These are phyloP conservation scores for Rachycentron canadum DNA, from an alignment of 2,797 vertebrate genomes.

Conservation along the genomic window DNA sequence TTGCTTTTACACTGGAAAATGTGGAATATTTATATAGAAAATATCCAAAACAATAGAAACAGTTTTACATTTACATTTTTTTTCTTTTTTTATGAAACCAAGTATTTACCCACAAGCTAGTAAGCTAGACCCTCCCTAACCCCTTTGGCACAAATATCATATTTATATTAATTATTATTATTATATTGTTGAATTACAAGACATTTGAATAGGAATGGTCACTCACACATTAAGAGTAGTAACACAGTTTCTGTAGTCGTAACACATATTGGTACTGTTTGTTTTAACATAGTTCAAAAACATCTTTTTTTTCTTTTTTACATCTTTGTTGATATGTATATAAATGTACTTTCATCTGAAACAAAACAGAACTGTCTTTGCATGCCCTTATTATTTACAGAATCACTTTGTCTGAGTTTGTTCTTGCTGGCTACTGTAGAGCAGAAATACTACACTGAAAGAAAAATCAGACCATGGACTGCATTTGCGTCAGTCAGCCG, in stretches of 20 bases:
- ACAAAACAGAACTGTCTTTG: slow-evolving; percentile 76
- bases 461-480: slow-evolving; percentile 43
- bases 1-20: slow-evolving; percentile 86
- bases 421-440: slow-evolving; percentile 78
- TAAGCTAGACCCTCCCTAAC: slow-evolving; percentile 68
- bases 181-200: slow-evolving; percentile 80
- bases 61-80: slow-evolving; percentile 73
- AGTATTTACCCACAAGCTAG: slow-evolving; percentile 70
- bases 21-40: slow-evolving; percentile 81
- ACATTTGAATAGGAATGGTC: slow-evolving; percentile 82
- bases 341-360: slow-evolving; percentile 71
- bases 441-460: slow-evolving; percentile 65
- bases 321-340: slow-evolving; percentile 78
- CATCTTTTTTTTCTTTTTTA: slow-evolving; percentile 65
- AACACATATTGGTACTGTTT: slow-evolving; percentile 77
- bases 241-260: slow-evolving; percentile 81
- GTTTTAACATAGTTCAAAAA: slow-evolving; percentile 76
- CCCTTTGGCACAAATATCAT: slow-evolving; percentile 86
- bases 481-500: slow-evolving; percentile 33
- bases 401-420: slow-evolving; percentile 75
- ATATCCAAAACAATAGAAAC: slow-evolving; percentile 85
- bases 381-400: slow-evolving; percentile 87
- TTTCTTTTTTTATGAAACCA: slow-evolving; percentile 75
- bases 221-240: slow-evolving; percentile 81
- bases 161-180: slow-evolving; percentile 73